Evolutionary conservation across 1,140 invertebrate genomes (phyloP).

Genomic region (Spodoptera litura): DNA sequence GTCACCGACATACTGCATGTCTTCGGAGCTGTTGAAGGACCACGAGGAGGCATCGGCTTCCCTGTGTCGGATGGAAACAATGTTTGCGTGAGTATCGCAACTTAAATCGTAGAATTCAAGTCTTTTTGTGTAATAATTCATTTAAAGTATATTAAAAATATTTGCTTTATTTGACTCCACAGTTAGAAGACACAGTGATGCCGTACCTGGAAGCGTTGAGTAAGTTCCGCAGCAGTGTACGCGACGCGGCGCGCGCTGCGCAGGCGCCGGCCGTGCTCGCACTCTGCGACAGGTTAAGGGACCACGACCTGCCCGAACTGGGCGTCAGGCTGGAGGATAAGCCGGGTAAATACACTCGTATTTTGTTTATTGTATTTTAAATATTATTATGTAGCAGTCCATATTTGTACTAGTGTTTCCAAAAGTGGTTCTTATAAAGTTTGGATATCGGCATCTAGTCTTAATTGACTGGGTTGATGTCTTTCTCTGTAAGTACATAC

Average conservation of each 20-base stretch:
- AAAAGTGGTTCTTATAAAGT: too few species aligned
- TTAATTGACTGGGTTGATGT: too few species aligned
- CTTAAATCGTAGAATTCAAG: too few species aligned
- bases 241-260: conserved; percentile 90
- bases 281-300: conserved; percentile 95
- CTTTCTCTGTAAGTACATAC: too few species aligned
- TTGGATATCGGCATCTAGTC: too few species aligned
- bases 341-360: conserved; percentile 84
- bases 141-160: too few species aligned
- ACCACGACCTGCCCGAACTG: conserved; percentile 94
- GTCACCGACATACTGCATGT: conserved; percentile 95
- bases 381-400: too few species aligned
- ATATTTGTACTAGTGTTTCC: too few species aligned
- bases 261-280: conserved; percentile 92
- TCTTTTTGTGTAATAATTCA: too few species aligned
- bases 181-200: conserved; percentile 93
- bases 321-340: conserved; percentile 98
- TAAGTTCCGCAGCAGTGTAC: conserved; percentile 94
- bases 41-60: conserved; percentile 92
- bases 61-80: conserved; percentile 85
- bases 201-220: conserved; percentile 95
- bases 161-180: conserved; percentile 13
- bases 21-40: conserved; percentile 93
- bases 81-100: conserved; percentile 85
- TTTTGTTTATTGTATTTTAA: neutral